phyloP scores from a whole-genome alignment of 2,113 vertebrate genomes.

The Lanius ludovicianus region DNA sequence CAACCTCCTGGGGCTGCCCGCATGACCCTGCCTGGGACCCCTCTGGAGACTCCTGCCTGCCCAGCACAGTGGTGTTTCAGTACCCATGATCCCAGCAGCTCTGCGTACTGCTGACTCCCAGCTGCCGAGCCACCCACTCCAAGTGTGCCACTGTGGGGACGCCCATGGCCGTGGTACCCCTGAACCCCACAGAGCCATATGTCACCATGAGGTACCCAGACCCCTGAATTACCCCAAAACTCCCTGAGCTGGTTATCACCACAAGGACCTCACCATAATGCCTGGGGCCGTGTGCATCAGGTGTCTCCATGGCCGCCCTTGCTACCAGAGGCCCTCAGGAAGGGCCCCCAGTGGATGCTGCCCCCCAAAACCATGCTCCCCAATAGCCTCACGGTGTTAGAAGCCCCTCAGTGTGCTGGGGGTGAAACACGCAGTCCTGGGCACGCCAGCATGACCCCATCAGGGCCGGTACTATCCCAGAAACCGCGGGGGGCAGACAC shows the following conservation, averaged over 20 bases:
- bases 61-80: not conserved
- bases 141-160: not conserved
- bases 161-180: not conserved
- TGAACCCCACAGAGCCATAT: not conserved
- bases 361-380: not conserved
- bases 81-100: not conserved
- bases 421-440: too few species aligned
- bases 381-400: not conserved
- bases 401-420: not conserved
- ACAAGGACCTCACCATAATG: not conserved
- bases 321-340: too few species aligned
- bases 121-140: not conserved
- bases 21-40: not conserved
- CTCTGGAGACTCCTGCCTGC: not conserved
- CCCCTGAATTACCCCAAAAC: not conserved
- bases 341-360: not conserved
- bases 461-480: too few species aligned
- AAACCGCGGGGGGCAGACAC: not conserved
- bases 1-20: not conserved
- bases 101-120: not conserved
- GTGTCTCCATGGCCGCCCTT: not conserved
- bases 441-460: not conserved
- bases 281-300: too few species aligned
- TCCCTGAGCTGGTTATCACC: not conserved
- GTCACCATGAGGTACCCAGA: fast-evolving